Conservation (phyloP, 2,113 vertebrate species). For the Chaenocephalus aceratus region DNA sequence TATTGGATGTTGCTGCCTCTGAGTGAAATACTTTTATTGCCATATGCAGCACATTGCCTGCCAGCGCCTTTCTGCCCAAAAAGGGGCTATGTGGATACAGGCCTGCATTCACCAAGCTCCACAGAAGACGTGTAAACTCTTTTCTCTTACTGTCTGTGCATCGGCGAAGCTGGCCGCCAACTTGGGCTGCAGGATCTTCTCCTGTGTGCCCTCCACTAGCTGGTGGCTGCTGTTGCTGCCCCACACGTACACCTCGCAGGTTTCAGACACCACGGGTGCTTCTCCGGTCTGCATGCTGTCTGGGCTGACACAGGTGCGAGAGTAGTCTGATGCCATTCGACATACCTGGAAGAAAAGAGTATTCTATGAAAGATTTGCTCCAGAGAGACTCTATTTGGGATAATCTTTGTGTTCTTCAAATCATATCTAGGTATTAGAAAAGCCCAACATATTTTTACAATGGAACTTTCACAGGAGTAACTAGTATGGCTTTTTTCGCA, state of each 20-base stretch:
- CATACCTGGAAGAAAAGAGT: conserved; percentile 83
- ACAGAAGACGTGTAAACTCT: background rate
- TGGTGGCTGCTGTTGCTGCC: conserved; percentile 90
- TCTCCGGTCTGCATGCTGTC: conserved; percentile 96
- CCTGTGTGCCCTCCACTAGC: conserved; percentile 87
- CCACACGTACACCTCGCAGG: conserved; percentile 94
- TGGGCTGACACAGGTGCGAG: conserved; percentile 94
- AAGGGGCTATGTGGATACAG: background rate
- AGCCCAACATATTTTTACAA: background rate
- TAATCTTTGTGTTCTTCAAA: background rate
- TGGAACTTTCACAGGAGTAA: background rate
- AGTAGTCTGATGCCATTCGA: conserved; percentile 93
- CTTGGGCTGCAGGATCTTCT: conserved; percentile 89
- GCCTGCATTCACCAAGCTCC: background rate
- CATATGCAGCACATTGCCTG: too few relatives aligned
- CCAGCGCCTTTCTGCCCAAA: too few relatives aligned
- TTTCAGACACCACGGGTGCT: conserved; percentile 92
- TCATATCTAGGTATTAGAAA: background rate
- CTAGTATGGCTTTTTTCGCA: background rate
- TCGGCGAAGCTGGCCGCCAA: conserved; percentile 85
- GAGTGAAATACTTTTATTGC: too few relatives aligned
- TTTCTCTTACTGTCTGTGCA: conserved; percentile 82
- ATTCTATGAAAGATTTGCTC: background rate
- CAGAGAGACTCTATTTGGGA: background rate
- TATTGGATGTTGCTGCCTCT: too few relatives aligned